Evolutionary conservation across 2,888 invertebrate species (phyloP).

Genomic region (Gibbula magus): DNA sequence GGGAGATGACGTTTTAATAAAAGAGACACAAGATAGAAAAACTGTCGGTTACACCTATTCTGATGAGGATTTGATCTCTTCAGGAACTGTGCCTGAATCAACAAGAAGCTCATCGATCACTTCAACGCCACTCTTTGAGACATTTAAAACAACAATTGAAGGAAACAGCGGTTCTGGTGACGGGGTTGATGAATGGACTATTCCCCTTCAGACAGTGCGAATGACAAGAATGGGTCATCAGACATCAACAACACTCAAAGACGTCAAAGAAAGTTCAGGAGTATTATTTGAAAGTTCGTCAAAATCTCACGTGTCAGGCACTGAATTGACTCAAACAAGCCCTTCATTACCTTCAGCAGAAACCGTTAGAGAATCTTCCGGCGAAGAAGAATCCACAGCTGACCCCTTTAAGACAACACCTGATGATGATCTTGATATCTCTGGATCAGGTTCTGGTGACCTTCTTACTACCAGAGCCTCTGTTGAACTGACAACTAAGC

Average conservation of each 20-base stretch:
- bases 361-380: background rate
- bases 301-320: background rate
- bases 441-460: background rate
- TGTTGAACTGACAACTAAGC: background rate
- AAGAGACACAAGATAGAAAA: no score
- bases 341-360: background rate
- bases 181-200: background rate
- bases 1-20: no score
- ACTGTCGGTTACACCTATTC: no score
- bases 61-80: background rate
- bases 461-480: background rate
- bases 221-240: background rate
- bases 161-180: background rate
- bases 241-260: background rate
- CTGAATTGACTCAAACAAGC: background rate
- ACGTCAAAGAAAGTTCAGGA: background rate
- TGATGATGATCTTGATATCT: no score
- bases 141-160: background rate
- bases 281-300: background rate
- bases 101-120: background rate
- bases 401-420: no score
- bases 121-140: background rate
- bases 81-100: background rate
- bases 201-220: no score
- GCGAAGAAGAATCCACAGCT: no score